A percentile compares a stretch with the other conserved stretches of the same genome.
Evolutionary conservation across 2,888 invertebrate genomes (phyloP).

Genomic region (Vanessa cardui): DNA sequence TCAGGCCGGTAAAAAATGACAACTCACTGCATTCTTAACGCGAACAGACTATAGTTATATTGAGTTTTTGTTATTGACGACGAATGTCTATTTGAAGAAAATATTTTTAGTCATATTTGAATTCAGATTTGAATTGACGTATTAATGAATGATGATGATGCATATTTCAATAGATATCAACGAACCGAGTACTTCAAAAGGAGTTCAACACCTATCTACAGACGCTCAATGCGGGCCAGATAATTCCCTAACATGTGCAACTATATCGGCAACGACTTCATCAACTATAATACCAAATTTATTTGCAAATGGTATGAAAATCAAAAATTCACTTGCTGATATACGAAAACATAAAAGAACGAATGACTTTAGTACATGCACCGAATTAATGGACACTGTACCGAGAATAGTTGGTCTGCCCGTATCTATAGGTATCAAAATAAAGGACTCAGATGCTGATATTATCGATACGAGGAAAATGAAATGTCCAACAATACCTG

Average conservation of each 20-base stretch:
- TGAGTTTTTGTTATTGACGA: no score
- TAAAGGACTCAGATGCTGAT: slow-evolving; percentile 33
- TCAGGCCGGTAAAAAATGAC: no score
- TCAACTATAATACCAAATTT: slow-evolving; percentile 51
- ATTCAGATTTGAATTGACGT: neutral
- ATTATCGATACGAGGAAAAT: slow-evolving; percentile 22
- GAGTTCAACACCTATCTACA: slow-evolving; percentile 64
- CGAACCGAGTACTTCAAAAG: slow-evolving; percentile 78
- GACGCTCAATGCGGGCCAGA: slow-evolving; percentile 76
- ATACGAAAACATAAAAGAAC: slow-evolving; percentile 39
- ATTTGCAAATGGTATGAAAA: slow-evolving; percentile 55
- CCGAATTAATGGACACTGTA: slow-evolving; percentile 30
- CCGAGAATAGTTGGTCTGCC: neutral
- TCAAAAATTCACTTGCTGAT: slow-evolving; percentile 50
- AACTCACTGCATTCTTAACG: no score
- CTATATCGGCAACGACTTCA: slow-evolving; percentile 57
- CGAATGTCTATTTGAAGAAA: no score
- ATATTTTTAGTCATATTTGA: no score
- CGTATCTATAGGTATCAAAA: slow-evolving; percentile 32
- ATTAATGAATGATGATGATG: no score
- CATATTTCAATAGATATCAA: slow-evolving; percentile 64
- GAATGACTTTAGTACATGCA: slow-evolving; percentile 52
- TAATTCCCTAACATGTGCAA: slow-evolving; percentile 44
- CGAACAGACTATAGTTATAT: no score
- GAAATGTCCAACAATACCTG: slow-evolving; percentile 45